Percentiles rank a stretch among this genome's conserved stretches.
These are phyloP conservation scores for Microctonus aethiopoides DNA, from an alignment of 2,888 invertebrate species.

Conservation along the genomic window DNA sequence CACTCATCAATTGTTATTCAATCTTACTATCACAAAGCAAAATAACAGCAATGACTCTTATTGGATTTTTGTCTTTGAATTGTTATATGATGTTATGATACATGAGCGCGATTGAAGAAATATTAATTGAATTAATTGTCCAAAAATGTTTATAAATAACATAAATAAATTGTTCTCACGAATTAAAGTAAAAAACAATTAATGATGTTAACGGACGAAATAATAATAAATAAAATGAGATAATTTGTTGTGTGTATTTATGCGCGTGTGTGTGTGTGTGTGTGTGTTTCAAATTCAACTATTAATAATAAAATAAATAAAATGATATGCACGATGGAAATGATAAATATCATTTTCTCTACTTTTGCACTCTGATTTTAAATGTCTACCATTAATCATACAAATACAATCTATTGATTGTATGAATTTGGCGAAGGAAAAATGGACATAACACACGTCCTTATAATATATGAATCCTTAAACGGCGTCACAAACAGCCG, in stretches of 20 bases:
- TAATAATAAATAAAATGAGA: not conserved
- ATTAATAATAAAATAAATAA: slow-evolving; percentile 8
- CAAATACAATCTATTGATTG: slow-evolving; percentile 29
- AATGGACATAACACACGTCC: slow-evolving; percentile 27
- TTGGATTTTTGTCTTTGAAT: slow-evolving; percentile 14
- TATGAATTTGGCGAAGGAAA: slow-evolving; percentile 34
- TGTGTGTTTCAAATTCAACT: not conserved
- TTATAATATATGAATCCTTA: slow-evolving; percentile 26
- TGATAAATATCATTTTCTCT: not conserved
- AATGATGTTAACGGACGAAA: slow-evolving; percentile 1
- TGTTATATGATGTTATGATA: slow-evolving; percentile 20
- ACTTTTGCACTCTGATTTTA: not conserved
- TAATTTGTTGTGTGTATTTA: not conserved
- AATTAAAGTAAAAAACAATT: slow-evolving; percentile 33
- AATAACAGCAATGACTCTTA: slow-evolving; percentile 19
- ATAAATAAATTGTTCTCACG: not conserved
- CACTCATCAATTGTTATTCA: slow-evolving; percentile 31
- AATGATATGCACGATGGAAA: not conserved
- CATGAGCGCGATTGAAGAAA: slow-evolving; percentile 26
- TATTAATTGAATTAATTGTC: slow-evolving; percentile 37
- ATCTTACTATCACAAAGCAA: slow-evolving; percentile 31
- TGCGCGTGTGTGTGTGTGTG: not conserved
- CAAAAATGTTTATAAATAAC: not conserved
- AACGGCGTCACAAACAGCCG: slow-evolving; percentile 52
- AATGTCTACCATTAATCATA: slow-evolving; percentile 28